phyloP scores from a whole-genome alignment of 2,888 invertebrate species.

The Pyrochroa serraticornis region DNA sequence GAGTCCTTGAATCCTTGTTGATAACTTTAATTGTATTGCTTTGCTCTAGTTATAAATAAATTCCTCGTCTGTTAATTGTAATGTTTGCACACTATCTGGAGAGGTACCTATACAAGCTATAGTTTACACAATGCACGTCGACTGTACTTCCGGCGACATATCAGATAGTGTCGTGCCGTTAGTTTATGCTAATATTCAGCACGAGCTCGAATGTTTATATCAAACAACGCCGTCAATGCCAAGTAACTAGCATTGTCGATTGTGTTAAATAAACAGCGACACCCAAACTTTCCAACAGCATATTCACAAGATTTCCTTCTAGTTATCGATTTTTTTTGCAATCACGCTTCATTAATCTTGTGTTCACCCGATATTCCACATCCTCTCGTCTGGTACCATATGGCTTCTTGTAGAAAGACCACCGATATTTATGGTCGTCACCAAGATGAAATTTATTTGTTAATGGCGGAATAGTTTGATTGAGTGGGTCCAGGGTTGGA shows the following conservation, averaged over 20 bases:
- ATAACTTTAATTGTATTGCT: neutral
- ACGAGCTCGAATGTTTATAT: constrained; percentile 28
- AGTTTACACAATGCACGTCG: constrained; percentile 30
- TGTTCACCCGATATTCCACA: constrained; percentile 14
- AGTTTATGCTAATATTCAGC: constrained; percentile 31
- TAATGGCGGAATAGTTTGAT: constrained; percentile 8
- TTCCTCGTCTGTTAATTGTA: constrained; percentile 15
- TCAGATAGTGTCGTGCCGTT: constrained; percentile 29
- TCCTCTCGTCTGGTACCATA: constrained; percentile 19
- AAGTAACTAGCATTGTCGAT: constrained; percentile 13
- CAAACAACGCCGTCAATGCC: constrained; percentile 21
- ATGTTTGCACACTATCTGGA: constrained; percentile 16
- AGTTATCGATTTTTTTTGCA: neutral
- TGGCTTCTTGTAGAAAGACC: constrained; percentile 7
- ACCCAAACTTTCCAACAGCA: too few species aligned
- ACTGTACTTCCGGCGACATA: constrained; percentile 28
- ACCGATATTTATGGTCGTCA: constrained; percentile 9
- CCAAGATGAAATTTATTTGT: constrained; percentile 7
- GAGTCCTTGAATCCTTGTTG: neutral
- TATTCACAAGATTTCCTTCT: too few species aligned
- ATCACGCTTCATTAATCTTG: constrained; percentile 8
- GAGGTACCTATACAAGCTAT: constrained; percentile 13
- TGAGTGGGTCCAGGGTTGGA: too few species aligned
- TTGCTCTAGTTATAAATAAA: constrained; percentile 4
- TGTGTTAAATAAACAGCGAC: too few species aligned